Evolutionary conservation across 2,888 invertebrate genomes (phyloP).

Genomic region (Boloria selene): DNA sequence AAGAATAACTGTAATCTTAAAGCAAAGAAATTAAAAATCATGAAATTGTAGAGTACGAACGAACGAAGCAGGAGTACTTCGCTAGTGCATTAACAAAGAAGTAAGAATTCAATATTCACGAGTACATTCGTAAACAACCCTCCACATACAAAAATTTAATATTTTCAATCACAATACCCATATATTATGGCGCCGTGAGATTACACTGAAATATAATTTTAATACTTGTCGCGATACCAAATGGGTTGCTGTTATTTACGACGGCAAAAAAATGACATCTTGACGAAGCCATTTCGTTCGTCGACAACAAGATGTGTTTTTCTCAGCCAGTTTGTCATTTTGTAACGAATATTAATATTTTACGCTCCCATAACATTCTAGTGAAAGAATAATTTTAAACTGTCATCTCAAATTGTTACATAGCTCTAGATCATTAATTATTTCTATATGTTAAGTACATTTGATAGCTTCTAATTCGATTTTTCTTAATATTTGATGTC

Average conservation of each 20-base stretch:
- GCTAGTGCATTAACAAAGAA: not conserved
- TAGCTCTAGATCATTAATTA: no score
- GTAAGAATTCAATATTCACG: not conserved
- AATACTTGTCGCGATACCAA: constrained; percentile 27
- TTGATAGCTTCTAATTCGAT: no score
- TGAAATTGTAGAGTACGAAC: no score
- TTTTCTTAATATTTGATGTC: no score
- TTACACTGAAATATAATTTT: constrained; percentile 23
- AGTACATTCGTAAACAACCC: not conserved
- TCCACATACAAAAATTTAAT: not conserved
- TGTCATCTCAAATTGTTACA: not conserved
- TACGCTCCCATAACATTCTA: constrained; percentile 9
- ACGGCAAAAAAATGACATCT: constrained; percentile 49
- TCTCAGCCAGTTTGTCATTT: constrained; percentile 44
- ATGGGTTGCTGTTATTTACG: constrained; percentile 47
- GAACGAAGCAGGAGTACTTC: no score
- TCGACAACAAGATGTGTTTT: constrained; percentile 69
- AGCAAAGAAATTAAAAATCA: no score
- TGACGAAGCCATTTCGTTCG: constrained; percentile 58
- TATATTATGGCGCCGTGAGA: constrained; percentile 1
- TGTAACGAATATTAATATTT: constrained; percentile 31
- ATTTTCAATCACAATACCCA: constrained; percentile 19
- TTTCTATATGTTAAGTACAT: no score
- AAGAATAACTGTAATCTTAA: no score
- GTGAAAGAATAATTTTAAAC: not conserved